Base-by-base conservation (phyloP, 2,797 vertebrate genomes). In the Ptychobarbus kaznakovi region DNA sequence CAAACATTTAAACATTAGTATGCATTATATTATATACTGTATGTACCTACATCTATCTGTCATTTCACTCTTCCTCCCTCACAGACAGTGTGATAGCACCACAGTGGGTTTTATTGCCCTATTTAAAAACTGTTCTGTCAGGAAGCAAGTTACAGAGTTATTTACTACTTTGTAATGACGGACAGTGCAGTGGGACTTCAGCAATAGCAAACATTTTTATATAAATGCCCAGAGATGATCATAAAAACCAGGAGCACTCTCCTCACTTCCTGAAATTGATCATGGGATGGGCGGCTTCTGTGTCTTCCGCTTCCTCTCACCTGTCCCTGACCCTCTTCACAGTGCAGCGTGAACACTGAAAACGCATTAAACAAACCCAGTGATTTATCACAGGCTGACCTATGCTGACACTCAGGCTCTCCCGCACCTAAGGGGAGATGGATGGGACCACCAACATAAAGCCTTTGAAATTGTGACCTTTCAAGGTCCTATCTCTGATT, bases 241-340 rank as follows among this genome's bases (percentile, higher is more conserved):
- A 82, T 69, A 68, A 35, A 51, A 18, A 66, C 10, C 6, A 73
- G 6, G 35, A 70, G 22, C 15, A 81, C 32, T 53, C 10, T 6
- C 4, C 40, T 76, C 4, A 20, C n/a, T 40, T 68, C 69, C 35
- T 81, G 9, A 65, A 72, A 65, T 44, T 76, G 53, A 63, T 46
- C 66, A 51, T 35, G 22, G 20, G n/a, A 81, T 61, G 69, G 22
- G 13, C 13, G 49, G 38, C 22, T 51, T 25, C 56, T 65, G 46
- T 53, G 8, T 10, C 32, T 77, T 72, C 66, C 58, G 75, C 72
- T 66, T 73, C 68, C 58, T 65, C 32, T 75, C 74, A 56, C 81
- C 77, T 88, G 80, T 69, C 84, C 75, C 25, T 88, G 87, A 86
- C 75, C 74, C 72, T 75, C 53, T 76, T 79, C 51, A 40, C 75